Evolutionary conservation across 2,797 vertebrate species (phyloP).

Genomic region (Iguana delicatissima): DNA sequence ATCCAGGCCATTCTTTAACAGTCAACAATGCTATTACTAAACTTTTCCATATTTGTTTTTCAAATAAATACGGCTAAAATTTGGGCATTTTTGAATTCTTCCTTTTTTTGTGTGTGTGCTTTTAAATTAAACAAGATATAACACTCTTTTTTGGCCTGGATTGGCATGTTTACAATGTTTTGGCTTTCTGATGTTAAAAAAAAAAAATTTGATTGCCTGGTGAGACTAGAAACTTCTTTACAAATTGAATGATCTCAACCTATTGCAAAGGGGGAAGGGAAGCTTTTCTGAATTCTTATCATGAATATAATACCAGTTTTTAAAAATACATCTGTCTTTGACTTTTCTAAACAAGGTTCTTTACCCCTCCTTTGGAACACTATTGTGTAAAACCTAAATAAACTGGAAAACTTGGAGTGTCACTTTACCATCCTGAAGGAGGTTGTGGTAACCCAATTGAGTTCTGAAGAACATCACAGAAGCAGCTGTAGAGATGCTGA

Average conservation of each 20-base stretch:
- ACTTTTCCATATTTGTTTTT: not conserved
- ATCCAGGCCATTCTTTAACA: not conserved
- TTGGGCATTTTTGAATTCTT: not conserved
- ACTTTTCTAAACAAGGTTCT: not conserved
- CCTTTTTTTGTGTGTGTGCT: not conserved
- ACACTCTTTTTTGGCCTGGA: too few species aligned
- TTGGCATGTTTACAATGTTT: not conserved
- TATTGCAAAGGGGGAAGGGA: not conserved
- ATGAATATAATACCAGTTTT: not conserved
- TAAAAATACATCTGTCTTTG: not conserved
- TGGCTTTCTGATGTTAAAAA: not conserved
- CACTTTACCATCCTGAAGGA: not conserved
- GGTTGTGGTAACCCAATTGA: conserved; percentile 3
- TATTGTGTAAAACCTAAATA: not conserved
- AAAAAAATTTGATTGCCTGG: not conserved
- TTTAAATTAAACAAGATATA: not conserved
- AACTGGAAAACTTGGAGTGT: not conserved
- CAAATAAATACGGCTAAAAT: not conserved
- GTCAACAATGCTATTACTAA: not conserved
- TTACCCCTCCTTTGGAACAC: not conserved
- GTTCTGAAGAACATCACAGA: not conserved
- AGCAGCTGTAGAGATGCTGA: too few species aligned
- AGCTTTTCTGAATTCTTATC: not conserved
- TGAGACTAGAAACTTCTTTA: not conserved
- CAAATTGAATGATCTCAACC: not conserved